Conservation (phyloP, 2,113 vertebrate genomes). For the Cavia porcellus region DNA sequence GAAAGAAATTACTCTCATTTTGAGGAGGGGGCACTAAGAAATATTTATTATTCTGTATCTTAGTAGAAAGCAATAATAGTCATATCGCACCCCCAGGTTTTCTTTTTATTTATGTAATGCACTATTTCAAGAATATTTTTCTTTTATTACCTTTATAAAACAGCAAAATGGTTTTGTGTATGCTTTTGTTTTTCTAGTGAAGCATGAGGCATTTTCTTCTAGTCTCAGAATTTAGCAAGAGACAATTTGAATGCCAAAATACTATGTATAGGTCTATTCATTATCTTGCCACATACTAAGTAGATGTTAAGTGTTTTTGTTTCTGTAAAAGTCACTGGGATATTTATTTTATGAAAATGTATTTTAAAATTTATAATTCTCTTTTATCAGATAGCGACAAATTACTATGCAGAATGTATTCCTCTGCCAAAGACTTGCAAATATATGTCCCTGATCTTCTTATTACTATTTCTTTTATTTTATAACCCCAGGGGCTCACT, state of each 20-base stretch:
- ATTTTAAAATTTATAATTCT: slow-evolving; percentile 46
- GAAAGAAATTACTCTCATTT: background rate
- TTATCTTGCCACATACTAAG: slow-evolving; percentile 63
- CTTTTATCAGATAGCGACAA: slow-evolving; percentile 32
- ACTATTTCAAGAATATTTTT: slow-evolving; percentile 43
- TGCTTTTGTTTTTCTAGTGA: slow-evolving; percentile 61
- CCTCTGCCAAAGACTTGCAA: slow-evolving; percentile 44
- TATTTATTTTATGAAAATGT: slow-evolving; percentile 66
- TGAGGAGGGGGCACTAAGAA: background rate
- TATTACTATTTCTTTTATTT: background rate
- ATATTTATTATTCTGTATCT: slow-evolving; percentile 22
- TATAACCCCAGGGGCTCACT: background rate
- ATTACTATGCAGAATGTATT: slow-evolving; percentile 48
- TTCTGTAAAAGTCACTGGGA: slow-evolving; percentile 63
- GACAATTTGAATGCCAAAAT: slow-evolving; percentile 65
- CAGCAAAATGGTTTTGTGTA: slow-evolving; percentile 45
- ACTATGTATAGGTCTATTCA: slow-evolving; percentile 70
- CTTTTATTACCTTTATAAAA: slow-evolving; percentile 42
- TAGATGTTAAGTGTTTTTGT: slow-evolving; percentile 62
- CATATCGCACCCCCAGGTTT: background rate
- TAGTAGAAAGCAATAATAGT: slow-evolving; percentile 32
- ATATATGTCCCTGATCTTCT: background rate
- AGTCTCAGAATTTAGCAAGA: slow-evolving; percentile 47
- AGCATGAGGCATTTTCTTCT: slow-evolving; percentile 11
- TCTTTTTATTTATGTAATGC: background rate